Evolutionary conservation across 2,797 vertebrate species (phyloP).

Genomic region (Phalloptychus januarius): DNA sequence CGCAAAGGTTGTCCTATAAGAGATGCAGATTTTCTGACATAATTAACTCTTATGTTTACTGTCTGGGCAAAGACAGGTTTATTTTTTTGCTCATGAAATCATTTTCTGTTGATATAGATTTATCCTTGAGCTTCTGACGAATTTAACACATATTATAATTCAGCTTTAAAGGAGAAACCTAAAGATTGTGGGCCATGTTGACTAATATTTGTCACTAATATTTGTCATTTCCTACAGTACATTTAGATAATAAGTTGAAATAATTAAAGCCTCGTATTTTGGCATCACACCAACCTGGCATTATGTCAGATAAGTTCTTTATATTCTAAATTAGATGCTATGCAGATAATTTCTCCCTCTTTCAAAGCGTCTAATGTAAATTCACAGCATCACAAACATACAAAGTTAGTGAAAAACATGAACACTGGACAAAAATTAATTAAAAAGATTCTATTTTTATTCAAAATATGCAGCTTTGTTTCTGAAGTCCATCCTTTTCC

Average conservation of each 20-base stretch:
- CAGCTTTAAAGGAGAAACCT: not conserved
- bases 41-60: not conserved
- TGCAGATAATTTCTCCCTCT: not conserved
- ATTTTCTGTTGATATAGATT: not conserved
- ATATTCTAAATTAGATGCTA: not conserved
- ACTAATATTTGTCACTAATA: not conserved
- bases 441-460: conserved; percentile 82
- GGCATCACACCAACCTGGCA: not conserved
- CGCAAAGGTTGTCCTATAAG: not conserved
- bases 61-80: not conserved
- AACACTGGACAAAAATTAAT: conserved; percentile 76
- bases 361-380: not conserved
- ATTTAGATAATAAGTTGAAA: not conserved
- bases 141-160: not conserved
- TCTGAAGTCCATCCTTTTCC: conserved; percentile 57
- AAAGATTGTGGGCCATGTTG: not conserved
- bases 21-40: not conserved
- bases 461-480: conserved; percentile 81
- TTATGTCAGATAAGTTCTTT: not conserved
- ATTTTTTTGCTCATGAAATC: not conserved
- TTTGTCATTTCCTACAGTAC: not conserved
- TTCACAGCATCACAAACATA: conserved; percentile 1
- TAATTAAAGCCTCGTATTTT: not conserved
- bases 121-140: not conserved
- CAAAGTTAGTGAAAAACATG: conserved; percentile 49